Base-by-base conservation (phyloP, 2,888 invertebrate species). In the Parnassius smintheus region DNA sequence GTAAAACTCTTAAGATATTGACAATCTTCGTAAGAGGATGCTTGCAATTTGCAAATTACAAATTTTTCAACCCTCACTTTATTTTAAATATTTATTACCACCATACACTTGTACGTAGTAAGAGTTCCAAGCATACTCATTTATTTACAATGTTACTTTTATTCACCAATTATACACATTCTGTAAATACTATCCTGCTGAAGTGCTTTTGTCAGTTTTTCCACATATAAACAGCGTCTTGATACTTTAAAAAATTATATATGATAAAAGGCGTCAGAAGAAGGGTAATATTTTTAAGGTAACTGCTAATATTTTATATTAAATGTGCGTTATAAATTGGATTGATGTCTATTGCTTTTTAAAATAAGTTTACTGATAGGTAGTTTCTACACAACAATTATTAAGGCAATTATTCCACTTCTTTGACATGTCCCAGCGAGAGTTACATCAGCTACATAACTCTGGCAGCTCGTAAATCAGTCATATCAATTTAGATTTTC, bases 131-230 rank as follows among this genome's bases (percentile, higher is more conserved):
- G 10, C 13, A 54, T 58, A 42, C 41, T n/a, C 49, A 50, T 25
- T 53, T 62, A 62, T 62, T 25, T 62, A 58, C 57, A 62, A 54
- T 49, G 12, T 2, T 54, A n/a, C 44, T 25, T 41, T 48, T 48
- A 46, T 41, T 41, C 52, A 61, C 44, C 61, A 11, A 56, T 18
- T 18, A 18, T 42, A 49, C 59, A 7, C 7, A 35, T 35, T 35
- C 35, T 35, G 7, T 35, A 35, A 2, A 0, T 35, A 35, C 7
- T 35, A 35, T 7, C 7, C 0, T 35, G 7, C 35, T 35, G 35
- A 35, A 18, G 35, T 7, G 4, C 7, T 35, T 35, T 35, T 35
- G 35, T 35, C 35, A 35, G 35, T 2, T 35, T 35, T 35, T 35
- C 7, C 7, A 7, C 7, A 35, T 35, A 7, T 7, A 35, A 35